phyloP scores from a whole-genome alignment of 2,797 vertebrate species.

The Limosa lapponica region DNA sequence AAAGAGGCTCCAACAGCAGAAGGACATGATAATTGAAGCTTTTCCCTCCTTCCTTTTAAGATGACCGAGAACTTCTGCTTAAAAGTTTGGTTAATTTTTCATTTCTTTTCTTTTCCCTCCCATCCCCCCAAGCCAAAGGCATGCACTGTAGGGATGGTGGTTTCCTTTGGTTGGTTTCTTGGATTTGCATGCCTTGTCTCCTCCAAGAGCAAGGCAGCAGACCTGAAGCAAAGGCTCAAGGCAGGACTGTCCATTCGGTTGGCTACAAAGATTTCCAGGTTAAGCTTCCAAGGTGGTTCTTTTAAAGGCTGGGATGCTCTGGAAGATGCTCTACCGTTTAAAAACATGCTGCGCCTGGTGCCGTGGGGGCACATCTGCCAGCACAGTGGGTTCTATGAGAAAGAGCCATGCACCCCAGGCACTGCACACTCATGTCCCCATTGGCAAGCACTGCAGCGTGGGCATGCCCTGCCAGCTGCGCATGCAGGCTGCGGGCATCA shows the following conservation, averaged over 20 bases:
- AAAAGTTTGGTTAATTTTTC: background rate
- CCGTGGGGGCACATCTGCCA: background rate
- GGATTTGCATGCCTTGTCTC: background rate
- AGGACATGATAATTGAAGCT: background rate
- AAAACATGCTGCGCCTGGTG: background rate
- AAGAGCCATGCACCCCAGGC: accelerated
- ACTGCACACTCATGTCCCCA: accelerated
- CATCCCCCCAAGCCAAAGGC: background rate
- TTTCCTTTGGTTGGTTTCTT: background rate
- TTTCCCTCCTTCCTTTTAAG: background rate
- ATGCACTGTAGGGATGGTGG: background rate
- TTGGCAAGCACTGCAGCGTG: accelerated
- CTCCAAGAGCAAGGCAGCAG: background rate
- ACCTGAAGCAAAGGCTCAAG: background rate
- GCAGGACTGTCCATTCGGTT: accelerated
- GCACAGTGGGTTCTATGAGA: background rate
- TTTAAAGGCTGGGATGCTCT: background rate
- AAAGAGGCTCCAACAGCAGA: background rate
- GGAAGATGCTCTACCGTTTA: background rate
- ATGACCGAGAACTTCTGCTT: background rate
- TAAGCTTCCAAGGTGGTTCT: background rate
- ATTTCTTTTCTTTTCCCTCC: background rate
- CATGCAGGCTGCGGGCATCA: background rate
- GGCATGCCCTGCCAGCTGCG: background rate
- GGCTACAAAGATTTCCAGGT: background rate